These are phyloP conservation scores for Bovichtus diacanthus DNA, from an alignment of 2,797 vertebrate species.

Conservation along the genomic window DNA sequence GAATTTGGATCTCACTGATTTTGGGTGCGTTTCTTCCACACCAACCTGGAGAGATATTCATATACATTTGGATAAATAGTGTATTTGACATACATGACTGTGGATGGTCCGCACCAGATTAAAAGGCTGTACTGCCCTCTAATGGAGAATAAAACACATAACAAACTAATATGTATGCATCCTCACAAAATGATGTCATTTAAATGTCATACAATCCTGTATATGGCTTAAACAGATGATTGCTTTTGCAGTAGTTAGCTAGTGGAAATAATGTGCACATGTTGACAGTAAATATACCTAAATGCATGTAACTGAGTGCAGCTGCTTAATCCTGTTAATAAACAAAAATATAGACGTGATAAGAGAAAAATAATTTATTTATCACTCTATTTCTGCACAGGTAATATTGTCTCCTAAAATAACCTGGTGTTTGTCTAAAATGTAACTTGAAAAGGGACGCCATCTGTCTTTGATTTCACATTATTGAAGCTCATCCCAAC, in stretches of 20 bases:
- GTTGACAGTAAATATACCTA: not conserved
- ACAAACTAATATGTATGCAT: not conserved
- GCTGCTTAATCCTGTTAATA: not conserved
- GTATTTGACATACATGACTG: not conserved
- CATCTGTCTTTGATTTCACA: not conserved
- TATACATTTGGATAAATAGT: not conserved
- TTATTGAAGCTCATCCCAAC: not conserved
- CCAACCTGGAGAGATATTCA: not conserved
- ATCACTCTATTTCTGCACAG: not conserved
- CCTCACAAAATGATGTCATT: not conserved
- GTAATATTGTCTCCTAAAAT: not conserved
- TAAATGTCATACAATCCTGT: not conserved
- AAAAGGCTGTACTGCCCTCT: conserved; percentile 42
- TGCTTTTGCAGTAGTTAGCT: not conserved
- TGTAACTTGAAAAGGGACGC: not conserved
- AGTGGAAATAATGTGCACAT: not conserved
- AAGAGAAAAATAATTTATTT: not conserved
- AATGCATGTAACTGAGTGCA: not conserved
- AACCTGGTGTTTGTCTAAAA: not conserved
- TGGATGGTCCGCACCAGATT: not conserved
- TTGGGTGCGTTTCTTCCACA: not conserved
- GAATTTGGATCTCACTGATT: not conserved
- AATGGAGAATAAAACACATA: conserved; percentile 22
- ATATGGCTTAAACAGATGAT: not conserved
- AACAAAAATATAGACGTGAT: not conserved